These are phyloP conservation scores for Orgyia antiqua DNA, from an alignment of 2,888 invertebrate genomes.

Conservation along the genomic window DNA sequence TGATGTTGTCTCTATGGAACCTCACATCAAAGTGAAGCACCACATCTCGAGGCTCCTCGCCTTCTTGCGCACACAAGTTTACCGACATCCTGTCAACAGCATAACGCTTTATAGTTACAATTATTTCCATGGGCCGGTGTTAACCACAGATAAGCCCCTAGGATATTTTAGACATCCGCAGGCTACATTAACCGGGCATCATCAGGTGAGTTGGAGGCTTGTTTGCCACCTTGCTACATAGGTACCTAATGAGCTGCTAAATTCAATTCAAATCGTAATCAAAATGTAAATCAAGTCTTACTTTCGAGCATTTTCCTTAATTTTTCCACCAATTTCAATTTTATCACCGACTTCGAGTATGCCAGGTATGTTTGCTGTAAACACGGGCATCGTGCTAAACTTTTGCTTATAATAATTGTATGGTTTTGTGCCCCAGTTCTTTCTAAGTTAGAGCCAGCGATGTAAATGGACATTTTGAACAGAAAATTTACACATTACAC, in stretches of 20 bases:
- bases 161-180: no score
- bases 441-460: conserved; percentile 40
- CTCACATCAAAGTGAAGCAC: conserved; percentile 69
- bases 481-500: conserved; percentile 61
- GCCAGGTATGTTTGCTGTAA: conserved; percentile 64
- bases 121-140: no score
- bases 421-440: conserved; percentile 30
- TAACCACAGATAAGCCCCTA: no score
- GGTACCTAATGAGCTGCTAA: no score
- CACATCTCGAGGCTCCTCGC: conserved; percentile 66
- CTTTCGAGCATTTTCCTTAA: conserved; percentile 69
- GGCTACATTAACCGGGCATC: no score
- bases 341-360: conserved; percentile 61
- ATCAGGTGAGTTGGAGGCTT: no score
- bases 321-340: conserved; percentile 71
- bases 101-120: no score
- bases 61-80: conserved; percentile 67
- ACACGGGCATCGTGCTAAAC: conserved; percentile 58
- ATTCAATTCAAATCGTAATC: no score
- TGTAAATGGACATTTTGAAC: conserved; percentile 63
- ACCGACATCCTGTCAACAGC: conserved; percentile 64
- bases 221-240: no score
- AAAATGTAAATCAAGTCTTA: conserved; percentile 31
- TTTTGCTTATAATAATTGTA: conserved; percentile 17
- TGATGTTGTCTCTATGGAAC: conserved; percentile 69